Conservation (phyloP, 2,113 vertebrate species). For the Nestor notabilis region DNA sequence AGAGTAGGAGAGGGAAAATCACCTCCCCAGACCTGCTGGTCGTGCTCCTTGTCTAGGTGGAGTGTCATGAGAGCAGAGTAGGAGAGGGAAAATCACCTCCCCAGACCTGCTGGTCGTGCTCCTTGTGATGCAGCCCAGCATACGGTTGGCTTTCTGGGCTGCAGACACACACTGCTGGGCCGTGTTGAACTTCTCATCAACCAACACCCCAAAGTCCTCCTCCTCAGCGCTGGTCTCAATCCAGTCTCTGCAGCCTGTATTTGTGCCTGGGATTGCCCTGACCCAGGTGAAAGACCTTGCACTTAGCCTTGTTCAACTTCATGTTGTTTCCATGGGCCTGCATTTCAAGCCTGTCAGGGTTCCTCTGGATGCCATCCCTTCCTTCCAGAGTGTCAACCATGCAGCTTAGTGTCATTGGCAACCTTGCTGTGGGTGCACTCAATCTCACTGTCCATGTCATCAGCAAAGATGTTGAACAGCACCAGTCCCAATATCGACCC, state of each 20-base stretch:
- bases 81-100: background rate
- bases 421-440: background rate
- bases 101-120: background rate
- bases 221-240: background rate
- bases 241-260: background rate
- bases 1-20: background rate
- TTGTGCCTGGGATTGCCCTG: background rate
- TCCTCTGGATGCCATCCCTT: background rate
- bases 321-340: background rate
- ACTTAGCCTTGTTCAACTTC: background rate
- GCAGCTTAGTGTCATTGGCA: background rate
- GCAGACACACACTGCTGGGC: background rate
- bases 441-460: background rate
- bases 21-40: background rate
- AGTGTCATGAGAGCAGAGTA: background rate
- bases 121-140: background rate
- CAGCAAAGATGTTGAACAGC: background rate
- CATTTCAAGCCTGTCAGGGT: background rate
- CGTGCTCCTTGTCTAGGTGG: background rate
- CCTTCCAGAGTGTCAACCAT: background rate
- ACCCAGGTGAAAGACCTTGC: background rate
- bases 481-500: background rate
- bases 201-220: background rate
- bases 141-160: background rate
- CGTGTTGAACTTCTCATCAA: background rate